phyloP scores from a whole-genome alignment of 2,888 invertebrate genomes.

The Pristionchus maxplancki region DNA sequence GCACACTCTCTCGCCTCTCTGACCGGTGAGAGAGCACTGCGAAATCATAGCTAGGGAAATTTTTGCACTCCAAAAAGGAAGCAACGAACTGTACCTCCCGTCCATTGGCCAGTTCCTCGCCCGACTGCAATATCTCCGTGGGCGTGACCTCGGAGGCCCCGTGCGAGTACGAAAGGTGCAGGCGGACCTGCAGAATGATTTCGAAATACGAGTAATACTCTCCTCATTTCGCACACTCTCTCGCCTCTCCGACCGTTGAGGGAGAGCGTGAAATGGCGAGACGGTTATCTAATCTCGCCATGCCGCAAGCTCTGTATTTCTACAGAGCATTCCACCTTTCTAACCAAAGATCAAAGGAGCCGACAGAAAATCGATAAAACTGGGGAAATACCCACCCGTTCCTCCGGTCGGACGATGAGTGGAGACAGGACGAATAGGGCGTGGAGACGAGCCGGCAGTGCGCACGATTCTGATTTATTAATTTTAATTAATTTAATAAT shows the following conservation, averaged over 20 bases:
- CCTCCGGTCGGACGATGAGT: background rate
- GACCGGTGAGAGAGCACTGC: background rate
- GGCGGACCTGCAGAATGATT: constrained; percentile 51
- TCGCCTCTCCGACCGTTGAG: too few relatives aligned
- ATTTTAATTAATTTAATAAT: background rate
- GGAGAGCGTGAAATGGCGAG: too few relatives aligned
- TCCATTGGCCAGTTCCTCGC: constrained; percentile 69
- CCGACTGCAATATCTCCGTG: constrained; percentile 73
- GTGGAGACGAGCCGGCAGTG: constrained; percentile 72
- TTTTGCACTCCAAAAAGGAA: too few relatives aligned
- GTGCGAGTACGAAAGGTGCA: constrained; percentile 46
- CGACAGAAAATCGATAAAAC: too few relatives aligned
- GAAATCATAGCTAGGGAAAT: background rate
- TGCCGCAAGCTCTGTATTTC: too few relatives aligned
- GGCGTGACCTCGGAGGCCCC: constrained; percentile 46
- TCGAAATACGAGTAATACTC: too few relatives aligned
- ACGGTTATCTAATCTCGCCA: too few relatives aligned
- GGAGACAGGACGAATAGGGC: constrained; percentile 68
- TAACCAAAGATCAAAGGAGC: too few relatives aligned
- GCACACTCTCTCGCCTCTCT: too few relatives aligned
- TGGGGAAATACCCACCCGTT: background rate
- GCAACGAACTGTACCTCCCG: constrained; percentile 58
- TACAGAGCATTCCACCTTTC: too few relatives aligned
- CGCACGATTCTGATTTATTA: constrained; percentile 66
- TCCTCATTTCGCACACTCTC: too few relatives aligned